Base-by-base conservation (phyloP, 2,797 vertebrate genomes). In the Chrosomus eos region DNA sequence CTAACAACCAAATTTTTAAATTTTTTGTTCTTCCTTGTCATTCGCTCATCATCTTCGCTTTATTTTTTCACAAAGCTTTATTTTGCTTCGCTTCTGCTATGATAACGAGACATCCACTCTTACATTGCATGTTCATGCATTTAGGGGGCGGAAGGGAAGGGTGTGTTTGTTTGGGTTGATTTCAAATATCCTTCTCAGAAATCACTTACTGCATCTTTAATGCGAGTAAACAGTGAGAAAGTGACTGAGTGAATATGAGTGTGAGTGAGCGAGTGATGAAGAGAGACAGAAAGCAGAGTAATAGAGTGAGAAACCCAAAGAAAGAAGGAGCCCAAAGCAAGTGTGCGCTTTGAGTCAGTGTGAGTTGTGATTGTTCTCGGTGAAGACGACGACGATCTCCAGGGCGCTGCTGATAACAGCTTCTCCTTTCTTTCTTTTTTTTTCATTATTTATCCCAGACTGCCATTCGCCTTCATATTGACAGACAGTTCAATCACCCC, bases 401-500 rank as follows among this genome's bases (percentile, higher is more conserved):
- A 81, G 38, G 75, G 78, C 7, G 16, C 53, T 53, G 53, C 82
- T 81, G 83, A 83, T 87, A 82, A 82, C 68, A 86, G 28, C 67
- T 36, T 84, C 58, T 77, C 71, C 77, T 74, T 62, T 62, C 73
- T 48, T 85, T 75, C 64, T 84, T 76, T 40, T 85, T 75, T 71
- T 84, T 76, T 53, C 60, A 67, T 67, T 83, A 68, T 77, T 89
- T 85, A 88, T 89, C 76, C 68, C 76, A n/a, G 43, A 75, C 82
- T 88, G 60, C 80, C 73, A 83, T 86, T 76, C 74, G 51, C 82
- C 84, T 77, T 86, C 72, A 76, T 71, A 85, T 68, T 83, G 81
- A 86, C 73, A 45, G 28, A 45, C 55, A 81, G 78, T 48, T 82
- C 79, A 78, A 87, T 87, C 85, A 88, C 48, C 87, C 73, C 82